Percentiles rank a stretch among this genome's conserved stretches.
These are phyloP conservation scores for Papilio demoleus DNA, from an alignment of 2,888 invertebrate genomes.

Conservation along the genomic window DNA sequence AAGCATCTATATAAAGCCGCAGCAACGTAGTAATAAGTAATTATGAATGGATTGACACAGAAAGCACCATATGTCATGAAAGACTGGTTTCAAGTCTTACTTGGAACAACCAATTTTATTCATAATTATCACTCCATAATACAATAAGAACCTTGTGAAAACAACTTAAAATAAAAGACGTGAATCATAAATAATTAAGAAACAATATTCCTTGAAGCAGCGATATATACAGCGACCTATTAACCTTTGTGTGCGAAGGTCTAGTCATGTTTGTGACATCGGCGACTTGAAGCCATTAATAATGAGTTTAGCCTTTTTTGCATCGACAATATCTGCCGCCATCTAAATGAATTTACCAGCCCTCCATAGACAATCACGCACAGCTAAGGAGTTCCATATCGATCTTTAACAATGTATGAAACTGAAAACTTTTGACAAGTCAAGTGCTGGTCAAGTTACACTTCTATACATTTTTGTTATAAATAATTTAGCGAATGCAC, in stretches of 20 bases:
- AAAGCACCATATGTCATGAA: background rate
- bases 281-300: background rate
- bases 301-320: background rate
- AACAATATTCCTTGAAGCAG: background rate
- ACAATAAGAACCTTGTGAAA: background rate
- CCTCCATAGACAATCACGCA: too few relatives aligned
- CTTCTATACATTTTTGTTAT: too few relatives aligned
- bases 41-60: background rate
- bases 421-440: too few relatives aligned
- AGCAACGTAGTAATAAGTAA: background rate
- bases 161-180: background rate
- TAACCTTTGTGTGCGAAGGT: conserved; percentile 6
- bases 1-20: background rate
- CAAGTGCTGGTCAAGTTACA: too few relatives aligned
- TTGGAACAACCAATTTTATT: background rate
- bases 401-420: too few relatives aligned
- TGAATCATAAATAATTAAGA: background rate
- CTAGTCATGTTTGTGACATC: background rate
- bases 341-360: too few relatives aligned
- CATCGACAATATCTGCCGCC: too few relatives aligned
- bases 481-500: too few relatives aligned
- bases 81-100: background rate
- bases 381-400: too few relatives aligned
- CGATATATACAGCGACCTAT: background rate
- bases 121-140: background rate